phyloP scores from a whole-genome alignment of 1,140 invertebrate genomes.

The Drosophila neocordata region DNA sequence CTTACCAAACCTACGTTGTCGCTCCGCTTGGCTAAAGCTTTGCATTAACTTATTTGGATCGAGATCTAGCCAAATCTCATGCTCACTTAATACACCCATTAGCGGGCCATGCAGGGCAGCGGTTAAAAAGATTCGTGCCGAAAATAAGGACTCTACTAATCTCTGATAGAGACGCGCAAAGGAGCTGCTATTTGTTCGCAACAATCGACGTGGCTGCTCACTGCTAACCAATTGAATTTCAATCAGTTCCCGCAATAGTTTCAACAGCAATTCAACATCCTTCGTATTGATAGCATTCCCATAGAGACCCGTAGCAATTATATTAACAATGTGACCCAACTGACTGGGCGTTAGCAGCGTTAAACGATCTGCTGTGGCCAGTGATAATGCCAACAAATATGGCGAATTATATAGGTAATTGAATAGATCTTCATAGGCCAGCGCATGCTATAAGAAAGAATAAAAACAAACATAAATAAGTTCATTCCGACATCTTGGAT shows the following conservation, averaged over 20 bases:
- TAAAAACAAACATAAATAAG: not conserved
- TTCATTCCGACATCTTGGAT: no score
- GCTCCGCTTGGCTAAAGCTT: conserved; percentile 76
- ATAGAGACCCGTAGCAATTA: conserved; percentile 92
- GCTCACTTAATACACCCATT: conserved; percentile 95
- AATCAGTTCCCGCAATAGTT: conserved; percentile 91
- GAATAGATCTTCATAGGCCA: conserved; percentile 91
- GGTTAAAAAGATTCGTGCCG: conserved; percentile 95
- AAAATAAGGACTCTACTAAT: conserved; percentile 95
- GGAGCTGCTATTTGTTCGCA: conserved; percentile 93
- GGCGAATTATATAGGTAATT: conserved; percentile 91
- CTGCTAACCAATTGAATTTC: conserved; percentile 91
- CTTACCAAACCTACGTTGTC: conserved; percentile 88
- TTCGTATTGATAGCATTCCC: conserved; percentile 91
- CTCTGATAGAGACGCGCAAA: conserved; percentile 95
- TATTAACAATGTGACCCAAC: conserved; percentile 88
- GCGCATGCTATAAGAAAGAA: conserved; percentile 85
- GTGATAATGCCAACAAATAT: conserved; percentile 90
- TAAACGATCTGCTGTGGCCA: conserved; percentile 90
- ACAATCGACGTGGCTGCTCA: conserved; percentile 91
- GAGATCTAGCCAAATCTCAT: conserved; percentile 96
- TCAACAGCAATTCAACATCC: conserved; percentile 91
- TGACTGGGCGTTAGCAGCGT: conserved; percentile 84
- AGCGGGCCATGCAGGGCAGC: conserved; percentile 95
- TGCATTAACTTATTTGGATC: conserved; percentile 93